Evolutionary conservation across 2,113 vertebrate genomes (phyloP).

Genomic region (Salminus brasiliensis): DNA sequence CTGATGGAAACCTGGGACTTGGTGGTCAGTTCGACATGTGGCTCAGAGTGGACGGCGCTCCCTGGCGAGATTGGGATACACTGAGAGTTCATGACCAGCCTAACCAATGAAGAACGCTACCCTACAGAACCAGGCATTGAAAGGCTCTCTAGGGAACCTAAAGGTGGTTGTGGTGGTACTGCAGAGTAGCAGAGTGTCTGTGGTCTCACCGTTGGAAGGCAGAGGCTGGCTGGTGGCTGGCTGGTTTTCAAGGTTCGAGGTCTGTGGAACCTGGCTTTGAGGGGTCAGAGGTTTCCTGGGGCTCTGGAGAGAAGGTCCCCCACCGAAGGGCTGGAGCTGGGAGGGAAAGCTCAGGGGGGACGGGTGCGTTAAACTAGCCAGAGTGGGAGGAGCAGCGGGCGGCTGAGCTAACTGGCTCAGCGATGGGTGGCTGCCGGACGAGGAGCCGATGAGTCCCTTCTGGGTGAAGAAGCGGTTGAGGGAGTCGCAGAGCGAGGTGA

Average conservation of each 20-base stretch:
- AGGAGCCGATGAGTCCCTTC: constrained; percentile 73
- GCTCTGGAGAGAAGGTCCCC: constrained; percentile 48
- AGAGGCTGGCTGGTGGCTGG: constrained; percentile 50
- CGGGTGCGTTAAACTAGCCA: constrained; percentile 72
- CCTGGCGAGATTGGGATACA: no score
- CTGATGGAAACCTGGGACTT: no score
- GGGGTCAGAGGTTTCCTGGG: constrained; percentile 60
- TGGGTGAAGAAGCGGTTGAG: constrained; percentile 80
- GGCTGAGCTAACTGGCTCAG: constrained; percentile 52
- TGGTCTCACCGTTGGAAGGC: constrained; percentile 59
- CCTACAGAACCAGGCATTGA: no score
- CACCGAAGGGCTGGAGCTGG: constrained; percentile 46
- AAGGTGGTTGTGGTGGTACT: no score
- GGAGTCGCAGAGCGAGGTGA: constrained; percentile 80
- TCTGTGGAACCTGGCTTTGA: constrained; percentile 56
- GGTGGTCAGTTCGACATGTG: no score
- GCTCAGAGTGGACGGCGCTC: no score
- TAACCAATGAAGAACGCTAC: no score
- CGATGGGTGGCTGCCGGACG: constrained; percentile 62
- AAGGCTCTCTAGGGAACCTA: no score
- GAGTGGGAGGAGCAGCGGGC: constrained; percentile 55
- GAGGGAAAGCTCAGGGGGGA: constrained; percentile 69
- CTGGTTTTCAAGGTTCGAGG: constrained; percentile 60
- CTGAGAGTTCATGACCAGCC: no score
- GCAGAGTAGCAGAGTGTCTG: no score